Percentiles rank a stretch among this genome's conserved stretches.
Conservation (phyloP, 1,140 invertebrate genomes). For the Probaryconus sp. region DNA sequence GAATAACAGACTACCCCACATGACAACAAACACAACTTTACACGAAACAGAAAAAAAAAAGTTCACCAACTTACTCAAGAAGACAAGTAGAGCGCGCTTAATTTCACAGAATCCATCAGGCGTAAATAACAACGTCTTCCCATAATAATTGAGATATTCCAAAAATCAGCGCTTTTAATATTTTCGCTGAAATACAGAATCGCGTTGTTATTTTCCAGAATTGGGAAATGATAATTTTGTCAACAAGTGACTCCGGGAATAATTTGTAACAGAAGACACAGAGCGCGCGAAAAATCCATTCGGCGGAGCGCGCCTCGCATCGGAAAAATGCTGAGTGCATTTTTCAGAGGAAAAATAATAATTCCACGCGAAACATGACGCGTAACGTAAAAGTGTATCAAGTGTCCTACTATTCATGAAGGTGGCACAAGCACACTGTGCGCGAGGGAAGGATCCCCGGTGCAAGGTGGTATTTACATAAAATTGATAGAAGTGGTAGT, state of each 20-base stretch:
- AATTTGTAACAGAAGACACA: not conserved
- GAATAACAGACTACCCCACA: too few relatives aligned
- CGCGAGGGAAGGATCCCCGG: not conserved
- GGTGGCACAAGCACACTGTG: conserved; percentile 17
- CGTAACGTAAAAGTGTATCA: conserved; percentile 41
- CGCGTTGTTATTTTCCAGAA: too few relatives aligned
- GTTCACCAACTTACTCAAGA: too few relatives aligned
- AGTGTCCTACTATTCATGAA: conserved; percentile 39
- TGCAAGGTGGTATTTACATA: conserved; percentile 55
- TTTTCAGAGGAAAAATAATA: conserved; percentile 30
- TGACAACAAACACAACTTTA: too few relatives aligned
- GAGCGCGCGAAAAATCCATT: conserved; percentile 2
- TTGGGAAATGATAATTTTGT: not conserved
- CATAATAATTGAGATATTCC: too few relatives aligned
- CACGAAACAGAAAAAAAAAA: too few relatives aligned
- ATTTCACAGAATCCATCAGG: too few relatives aligned
- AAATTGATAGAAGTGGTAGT: conserved; percentile 61
- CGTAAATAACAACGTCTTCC: too few relatives aligned
- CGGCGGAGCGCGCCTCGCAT: not conserved
- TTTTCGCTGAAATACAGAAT: too few relatives aligned
- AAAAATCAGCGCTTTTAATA: too few relatives aligned
- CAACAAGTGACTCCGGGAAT: too few relatives aligned
- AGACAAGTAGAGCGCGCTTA: too few relatives aligned
- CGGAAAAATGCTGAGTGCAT: conserved; percentile 11
- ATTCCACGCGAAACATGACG: conserved; percentile 11